Percentiles rank a stretch among this genome's conserved stretches.
Conservation (phyloP, 2,797 vertebrate species). For the Vireo griseus region DNA sequence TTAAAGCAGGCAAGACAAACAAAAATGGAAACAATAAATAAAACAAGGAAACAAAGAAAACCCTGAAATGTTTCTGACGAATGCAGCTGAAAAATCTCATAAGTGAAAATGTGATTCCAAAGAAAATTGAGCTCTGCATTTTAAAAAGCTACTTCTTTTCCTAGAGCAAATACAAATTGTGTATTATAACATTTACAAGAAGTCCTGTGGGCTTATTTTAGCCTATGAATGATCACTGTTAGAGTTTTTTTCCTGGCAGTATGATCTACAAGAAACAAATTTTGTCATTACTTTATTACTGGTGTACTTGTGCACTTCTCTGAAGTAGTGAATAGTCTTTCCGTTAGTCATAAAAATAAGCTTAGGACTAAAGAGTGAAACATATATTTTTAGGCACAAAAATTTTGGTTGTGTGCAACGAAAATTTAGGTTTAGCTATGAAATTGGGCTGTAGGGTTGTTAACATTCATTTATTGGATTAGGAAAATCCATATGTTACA, state of each 20-base stretch:
- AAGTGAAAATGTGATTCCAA: not conserved
- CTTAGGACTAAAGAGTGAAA: not conserved
- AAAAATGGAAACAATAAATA: not conserved
- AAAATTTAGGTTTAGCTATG: not conserved
- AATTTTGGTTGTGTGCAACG: not conserved
- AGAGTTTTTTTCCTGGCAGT: not conserved
- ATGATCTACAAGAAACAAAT: not conserved
- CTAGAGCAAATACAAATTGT: not conserved
- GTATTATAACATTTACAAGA: not conserved
- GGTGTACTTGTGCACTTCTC: not conserved
- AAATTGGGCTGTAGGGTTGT: not conserved
- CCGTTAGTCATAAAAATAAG: slow-evolving; percentile 13
- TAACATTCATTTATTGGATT: not conserved
- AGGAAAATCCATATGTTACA: not conserved
- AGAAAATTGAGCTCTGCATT: not conserved
- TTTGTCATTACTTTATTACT: slow-evolving; percentile 11
- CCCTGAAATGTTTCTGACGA: not conserved
- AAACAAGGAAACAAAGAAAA: not conserved
- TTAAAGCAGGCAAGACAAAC: not conserved
- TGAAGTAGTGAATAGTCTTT: not conserved
- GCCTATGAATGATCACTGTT: not conserved
- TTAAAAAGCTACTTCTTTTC: not conserved
- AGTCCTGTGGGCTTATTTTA: slow-evolving; percentile 9
- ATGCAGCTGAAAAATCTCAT: not conserved
- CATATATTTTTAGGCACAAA: not conserved